These are phyloP conservation scores for Dolichotis patagonum DNA, from an alignment of 2,113 vertebrate species.

Conservation along the genomic window DNA sequence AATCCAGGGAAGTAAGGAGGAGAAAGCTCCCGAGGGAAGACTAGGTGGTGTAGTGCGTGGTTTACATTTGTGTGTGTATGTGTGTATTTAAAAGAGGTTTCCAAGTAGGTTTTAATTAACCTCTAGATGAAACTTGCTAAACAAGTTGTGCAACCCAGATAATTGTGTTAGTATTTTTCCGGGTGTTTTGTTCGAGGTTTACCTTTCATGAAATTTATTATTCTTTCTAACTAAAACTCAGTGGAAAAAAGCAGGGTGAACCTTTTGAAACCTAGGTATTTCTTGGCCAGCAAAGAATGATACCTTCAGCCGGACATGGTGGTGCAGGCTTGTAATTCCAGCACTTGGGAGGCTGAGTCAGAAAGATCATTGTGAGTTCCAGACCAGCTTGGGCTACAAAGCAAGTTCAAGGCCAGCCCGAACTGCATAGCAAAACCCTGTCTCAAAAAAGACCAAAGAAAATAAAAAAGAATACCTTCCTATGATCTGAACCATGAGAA, in stretches of 20 bases:
- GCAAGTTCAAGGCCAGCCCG: too few species aligned
- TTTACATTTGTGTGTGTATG: not conserved
- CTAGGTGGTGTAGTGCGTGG: constrained; percentile 33
- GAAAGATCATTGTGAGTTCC: too few species aligned
- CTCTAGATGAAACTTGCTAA: constrained; percentile 74
- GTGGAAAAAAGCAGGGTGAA: constrained; percentile 25
- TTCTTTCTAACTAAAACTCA: constrained; percentile 65
- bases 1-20: not conserved
- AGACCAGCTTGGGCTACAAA: too few species aligned
- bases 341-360: too few species aligned
- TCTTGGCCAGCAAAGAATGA: constrained; percentile 63
- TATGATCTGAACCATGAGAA: constrained; percentile 49
- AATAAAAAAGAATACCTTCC: not conserved
- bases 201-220: constrained; percentile 74
- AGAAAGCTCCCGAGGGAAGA: constrained; percentile 42
- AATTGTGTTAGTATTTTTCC: constrained; percentile 75
- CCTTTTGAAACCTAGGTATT: constrained; percentile 60
- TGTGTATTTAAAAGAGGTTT: constrained; percentile 71
- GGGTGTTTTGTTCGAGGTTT: constrained; percentile 67
- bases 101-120: constrained; percentile 77
- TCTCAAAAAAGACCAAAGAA: too few species aligned
- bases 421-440: too few species aligned
- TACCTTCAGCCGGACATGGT: too few species aligned
- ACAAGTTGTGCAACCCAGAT: constrained; percentile 78
- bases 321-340: too few species aligned